Evolutionary conservation across 1,140 invertebrate species (phyloP).

Genomic region (Drosophila leontia): DNA sequence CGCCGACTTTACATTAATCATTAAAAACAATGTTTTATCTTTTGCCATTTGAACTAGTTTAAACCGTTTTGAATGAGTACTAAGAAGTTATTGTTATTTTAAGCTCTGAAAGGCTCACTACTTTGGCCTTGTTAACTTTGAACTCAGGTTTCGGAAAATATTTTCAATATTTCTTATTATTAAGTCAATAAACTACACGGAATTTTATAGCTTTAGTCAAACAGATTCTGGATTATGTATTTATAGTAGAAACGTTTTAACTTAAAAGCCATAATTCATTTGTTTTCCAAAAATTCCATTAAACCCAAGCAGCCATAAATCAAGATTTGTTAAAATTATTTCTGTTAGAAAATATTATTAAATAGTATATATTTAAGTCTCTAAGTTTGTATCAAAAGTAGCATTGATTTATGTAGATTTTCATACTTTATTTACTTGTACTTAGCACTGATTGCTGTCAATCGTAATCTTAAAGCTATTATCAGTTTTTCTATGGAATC

Average conservation of each 20-base stretch:
- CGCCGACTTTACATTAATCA: slow-evolving; percentile 3
- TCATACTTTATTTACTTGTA: neutral
- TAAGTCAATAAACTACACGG: neutral
- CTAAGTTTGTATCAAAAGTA: neutral
- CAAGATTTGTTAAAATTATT: neutral
- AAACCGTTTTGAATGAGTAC: neutral
- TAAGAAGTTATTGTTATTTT: neutral
- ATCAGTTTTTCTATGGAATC: neutral
- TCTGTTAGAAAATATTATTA: neutral
- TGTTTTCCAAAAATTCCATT: neutral
- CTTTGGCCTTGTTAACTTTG: slow-evolving; percentile 4
- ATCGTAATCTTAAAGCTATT: neutral
- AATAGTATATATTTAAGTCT: too few relatives aligned
- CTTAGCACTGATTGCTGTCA: neutral
- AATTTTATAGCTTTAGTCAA: neutral
- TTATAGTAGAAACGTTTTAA: neutral
- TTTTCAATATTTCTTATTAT: neutral
- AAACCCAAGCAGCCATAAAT: neutral
- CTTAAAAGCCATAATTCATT: neutral
- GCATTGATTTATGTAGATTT: neutral
- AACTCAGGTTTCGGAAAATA: neutral
- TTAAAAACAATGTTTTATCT: slow-evolving; percentile 7
- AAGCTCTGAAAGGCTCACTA: neutral
- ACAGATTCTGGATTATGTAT: neutral
- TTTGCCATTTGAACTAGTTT: neutral